These are phyloP conservation scores for Helogale parvula DNA, from an alignment of 2,113 vertebrate genomes.

Conservation along the genomic window DNA sequence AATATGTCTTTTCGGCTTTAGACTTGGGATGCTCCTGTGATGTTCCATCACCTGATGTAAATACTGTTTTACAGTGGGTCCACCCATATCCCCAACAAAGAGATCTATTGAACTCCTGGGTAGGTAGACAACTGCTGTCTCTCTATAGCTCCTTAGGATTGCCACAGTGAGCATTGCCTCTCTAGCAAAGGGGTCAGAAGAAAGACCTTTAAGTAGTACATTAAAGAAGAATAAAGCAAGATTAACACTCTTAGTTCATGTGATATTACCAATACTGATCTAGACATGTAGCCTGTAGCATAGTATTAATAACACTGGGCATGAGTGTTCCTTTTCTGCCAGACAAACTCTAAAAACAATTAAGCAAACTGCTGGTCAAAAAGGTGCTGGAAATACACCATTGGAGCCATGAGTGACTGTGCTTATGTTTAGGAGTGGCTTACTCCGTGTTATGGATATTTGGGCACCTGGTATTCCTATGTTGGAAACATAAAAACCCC, in stretches of 20 bases:
- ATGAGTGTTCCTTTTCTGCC: neutral
- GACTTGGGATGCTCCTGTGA: neutral
- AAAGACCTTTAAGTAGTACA: neutral
- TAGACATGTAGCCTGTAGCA: neutral
- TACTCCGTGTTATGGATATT: neutral
- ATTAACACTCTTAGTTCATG: neutral
- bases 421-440: neutral
- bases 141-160: neutral
- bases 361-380: neutral
- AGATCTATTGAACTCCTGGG: neutral
- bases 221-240: neutral
- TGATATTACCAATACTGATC: neutral
- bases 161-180: neutral
- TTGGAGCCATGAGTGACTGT: neutral
- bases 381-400: neutral
- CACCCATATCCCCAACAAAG: neutral
- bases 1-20: neutral
- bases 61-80: neutral
- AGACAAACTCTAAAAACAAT: neutral
- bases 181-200: neutral
- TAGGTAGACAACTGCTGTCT: neutral
- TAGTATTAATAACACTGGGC: neutral
- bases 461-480: neutral
- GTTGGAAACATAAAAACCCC: neutral
- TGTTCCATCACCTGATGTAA: neutral